Base-by-base conservation (phyloP, 2,888 invertebrate species). In the Neoitamus cyanurus region DNA sequence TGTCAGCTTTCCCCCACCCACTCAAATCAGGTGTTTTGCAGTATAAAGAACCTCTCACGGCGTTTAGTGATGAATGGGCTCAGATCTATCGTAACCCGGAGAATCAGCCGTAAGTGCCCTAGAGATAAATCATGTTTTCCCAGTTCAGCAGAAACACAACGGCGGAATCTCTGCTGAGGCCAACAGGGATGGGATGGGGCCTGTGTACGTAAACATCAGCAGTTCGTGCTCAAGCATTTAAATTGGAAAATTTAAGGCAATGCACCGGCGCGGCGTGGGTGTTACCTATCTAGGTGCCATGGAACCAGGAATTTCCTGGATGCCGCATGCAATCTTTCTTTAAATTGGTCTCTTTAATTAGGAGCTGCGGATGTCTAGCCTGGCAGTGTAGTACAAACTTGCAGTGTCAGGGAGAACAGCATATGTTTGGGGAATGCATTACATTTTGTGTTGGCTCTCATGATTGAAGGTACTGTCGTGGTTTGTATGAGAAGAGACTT, bases 141-240 rank as follows among this genome's bases (percentile, higher is more conserved):
- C 58, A 20, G 78, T 80, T 58, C 34, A 11, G 36, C 9, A 28
- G 28, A 42, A 75, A 69, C 68, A 36, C 36, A 68, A 37, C 34
- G 37, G 15, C 30, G 15, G 30, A 46, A 42, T 46, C 11, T 48
- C 28, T 6, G 77, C 37, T 7, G 37, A 31, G 69, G 13, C 42
- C 37, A 37, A 69, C 69, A 82, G 34, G 69, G 72, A 70, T 31
- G 7, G 48, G 34, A 80, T 72, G 80, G 78, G 68, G 58, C 58
- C 58, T 1, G 15, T 58, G 58, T 75, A 31, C 48, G 84, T 84
- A 85, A 84, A 85, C 85, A 84, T 75, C 37, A 77, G 83, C 85
- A 83, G 72, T 86, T 85, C 86, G 86, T 86, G 86, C 85, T 85
- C 58, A 58, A 86, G 86, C 83, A 86, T 86, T 86, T 86, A 85